Evolutionary conservation across 2,888 invertebrate genomes (phyloP).

Genomic region (Apocheima hispidaria): DNA sequence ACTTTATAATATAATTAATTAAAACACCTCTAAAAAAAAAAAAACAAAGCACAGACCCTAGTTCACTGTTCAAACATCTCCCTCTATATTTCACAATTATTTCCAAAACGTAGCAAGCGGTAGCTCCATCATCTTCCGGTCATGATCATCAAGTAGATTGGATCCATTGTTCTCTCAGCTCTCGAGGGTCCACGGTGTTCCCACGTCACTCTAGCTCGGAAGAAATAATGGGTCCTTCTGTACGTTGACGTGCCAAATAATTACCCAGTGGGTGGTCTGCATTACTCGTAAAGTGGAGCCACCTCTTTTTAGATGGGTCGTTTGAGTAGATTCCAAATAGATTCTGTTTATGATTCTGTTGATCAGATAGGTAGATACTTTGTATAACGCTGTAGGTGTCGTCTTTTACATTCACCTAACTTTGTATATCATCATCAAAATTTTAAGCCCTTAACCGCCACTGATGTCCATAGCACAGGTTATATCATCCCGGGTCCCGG

Average conservation of each 20-base stretch:
- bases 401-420: too few species aligned
- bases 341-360: neutral
- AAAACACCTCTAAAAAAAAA: too few species aligned
- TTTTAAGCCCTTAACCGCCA: too few species aligned
- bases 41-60: too few species aligned
- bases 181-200: constrained; percentile 46
- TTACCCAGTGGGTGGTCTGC: constrained; percentile 71
- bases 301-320: constrained; percentile 27
- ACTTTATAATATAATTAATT: too few species aligned
- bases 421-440: too few species aligned
- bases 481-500: too few species aligned
- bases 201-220: constrained; percentile 52
- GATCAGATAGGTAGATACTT: neutral
- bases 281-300: constrained; percentile 44
- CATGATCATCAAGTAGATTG: constrained; percentile 27
- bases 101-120: constrained; percentile 10
- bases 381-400: neutral
- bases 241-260: constrained; percentile 63
- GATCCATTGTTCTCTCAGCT: constrained; percentile 28
- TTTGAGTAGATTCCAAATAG: constrained; percentile 19
- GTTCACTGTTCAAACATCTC: neutral
- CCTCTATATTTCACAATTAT: neutral
- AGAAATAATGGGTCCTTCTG: constrained; percentile 27
- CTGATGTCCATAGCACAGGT: too few species aligned
- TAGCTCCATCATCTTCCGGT: constrained; percentile 25